phyloP scores from a whole-genome alignment of 64 coral and sea anemone genomes.

The Trachythela sp. region DNA sequence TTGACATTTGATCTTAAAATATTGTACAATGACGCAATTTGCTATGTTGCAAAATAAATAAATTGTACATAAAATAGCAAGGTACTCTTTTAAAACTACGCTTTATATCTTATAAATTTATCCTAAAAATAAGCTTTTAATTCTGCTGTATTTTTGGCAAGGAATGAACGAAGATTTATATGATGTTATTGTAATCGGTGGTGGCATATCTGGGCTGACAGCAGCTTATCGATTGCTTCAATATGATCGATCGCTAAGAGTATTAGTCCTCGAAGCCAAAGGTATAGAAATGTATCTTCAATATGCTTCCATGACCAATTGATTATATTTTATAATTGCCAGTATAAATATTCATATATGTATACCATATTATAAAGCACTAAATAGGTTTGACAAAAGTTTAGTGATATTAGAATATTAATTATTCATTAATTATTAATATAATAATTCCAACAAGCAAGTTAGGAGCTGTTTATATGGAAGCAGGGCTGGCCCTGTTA shows the following conservation, averaged over 20 bases:
- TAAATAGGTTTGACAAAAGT: too few species aligned
- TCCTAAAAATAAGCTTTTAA: background rate
- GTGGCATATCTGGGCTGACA: constrained; percentile 77
- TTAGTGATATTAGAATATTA: too few species aligned
- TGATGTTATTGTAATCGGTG: constrained; percentile 80
- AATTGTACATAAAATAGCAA: background rate
- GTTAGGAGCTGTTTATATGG: too few species aligned
- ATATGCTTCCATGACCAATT: background rate
- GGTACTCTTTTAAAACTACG: background rate
- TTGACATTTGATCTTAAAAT: too few species aligned
- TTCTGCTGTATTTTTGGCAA: background rate
- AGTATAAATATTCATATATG: background rate
- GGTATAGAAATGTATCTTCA: constrained; percentile 33
- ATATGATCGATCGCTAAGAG: constrained; percentile 25
- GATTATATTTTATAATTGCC: background rate
- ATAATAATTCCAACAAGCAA: background rate
- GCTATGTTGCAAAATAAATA: background rate
- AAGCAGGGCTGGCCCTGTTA: too few species aligned
- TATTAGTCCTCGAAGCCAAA: constrained; percentile 93
- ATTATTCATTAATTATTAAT: background rate
- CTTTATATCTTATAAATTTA: background rate
- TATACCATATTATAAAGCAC: background rate
- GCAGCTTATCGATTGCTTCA: constrained; percentile 74
- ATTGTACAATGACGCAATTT: background rate
- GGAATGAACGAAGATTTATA: constrained; percentile 25